Evolutionary conservation across 2,888 invertebrate species (phyloP).

Genomic region (Mactromeris polynyma): DNA sequence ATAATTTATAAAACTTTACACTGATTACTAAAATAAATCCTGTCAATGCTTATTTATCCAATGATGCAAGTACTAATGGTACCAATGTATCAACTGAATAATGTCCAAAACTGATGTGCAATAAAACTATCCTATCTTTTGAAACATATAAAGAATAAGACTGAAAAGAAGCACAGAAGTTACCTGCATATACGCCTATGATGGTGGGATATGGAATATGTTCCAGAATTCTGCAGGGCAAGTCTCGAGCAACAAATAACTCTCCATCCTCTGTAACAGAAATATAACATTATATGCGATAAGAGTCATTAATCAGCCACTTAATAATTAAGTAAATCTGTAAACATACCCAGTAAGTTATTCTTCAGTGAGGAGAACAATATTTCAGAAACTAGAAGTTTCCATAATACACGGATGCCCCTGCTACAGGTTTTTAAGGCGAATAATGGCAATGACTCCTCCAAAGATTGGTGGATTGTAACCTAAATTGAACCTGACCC

Average conservation of each 20-base stretch:
- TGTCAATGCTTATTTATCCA: neutral
- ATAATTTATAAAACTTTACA: neutral
- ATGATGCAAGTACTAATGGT: neutral
- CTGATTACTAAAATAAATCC: neutral
- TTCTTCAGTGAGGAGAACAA: no score
- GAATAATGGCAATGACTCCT: no score
- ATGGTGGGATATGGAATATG: constrained; percentile 94
- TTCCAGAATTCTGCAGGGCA: constrained; percentile 97
- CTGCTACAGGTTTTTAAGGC: no score
- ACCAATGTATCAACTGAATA: neutral
- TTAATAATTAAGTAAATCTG: no score
- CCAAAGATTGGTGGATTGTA: no score
- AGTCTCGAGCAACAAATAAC: constrained; percentile 96
- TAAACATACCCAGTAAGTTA: no score
- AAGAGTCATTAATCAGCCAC: no score
- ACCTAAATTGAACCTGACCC: no score
- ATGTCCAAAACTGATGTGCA: neutral
- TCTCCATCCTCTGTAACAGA: constrained; percentile 92
- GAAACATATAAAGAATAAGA: neutral
- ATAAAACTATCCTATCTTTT: neutral
- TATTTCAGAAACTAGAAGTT: no score
- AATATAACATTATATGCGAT: no score
- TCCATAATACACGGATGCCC: no score
- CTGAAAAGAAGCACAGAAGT: neutral
- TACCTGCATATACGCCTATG: constrained; percentile 91